Percentiles rank a stretch among this genome's conserved stretches.
Conservation (phyloP, 1,140 invertebrate genomes). For the Acromyrmex echinatior region DNA sequence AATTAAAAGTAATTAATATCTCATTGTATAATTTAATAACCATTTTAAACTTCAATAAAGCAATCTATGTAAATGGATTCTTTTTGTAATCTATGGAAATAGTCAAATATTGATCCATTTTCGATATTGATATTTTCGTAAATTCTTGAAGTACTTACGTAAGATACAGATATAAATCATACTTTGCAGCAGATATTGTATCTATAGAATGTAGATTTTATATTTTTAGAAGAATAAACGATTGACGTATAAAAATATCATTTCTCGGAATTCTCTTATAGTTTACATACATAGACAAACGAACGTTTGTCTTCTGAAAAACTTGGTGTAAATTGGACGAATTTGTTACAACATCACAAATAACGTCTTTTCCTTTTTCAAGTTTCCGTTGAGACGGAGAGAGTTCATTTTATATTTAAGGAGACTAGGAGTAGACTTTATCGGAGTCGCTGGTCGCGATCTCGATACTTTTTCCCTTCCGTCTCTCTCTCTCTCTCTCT, state of each 20-base stretch:
- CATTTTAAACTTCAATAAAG: neutral
- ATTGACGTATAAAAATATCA: constrained; percentile 5
- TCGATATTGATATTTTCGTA: too few relatives aligned
- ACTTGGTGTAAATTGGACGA: neutral
- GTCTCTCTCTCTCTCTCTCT: neutral
- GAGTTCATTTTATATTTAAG: constrained; percentile 29
- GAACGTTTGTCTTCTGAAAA: neutral
- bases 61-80: neutral
- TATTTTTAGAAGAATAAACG: neutral
- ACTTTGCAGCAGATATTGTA: neutral
- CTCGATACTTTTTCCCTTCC: constrained; percentile 11
- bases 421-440: neutral
- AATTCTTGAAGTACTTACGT: neutral
- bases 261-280: neutral
- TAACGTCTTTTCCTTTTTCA: neutral
- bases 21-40: neutral
- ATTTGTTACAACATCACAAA: neutral
- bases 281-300: neutral
- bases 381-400: neutral
- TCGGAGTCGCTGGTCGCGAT: constrained; percentile 25
- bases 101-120: neutral
- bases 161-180: too few relatives aligned
- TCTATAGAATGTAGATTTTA: neutral
- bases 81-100: neutral
- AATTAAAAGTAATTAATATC: constrained; percentile 20